Evolutionary conservation across 2,797 vertebrate genomes (phyloP).

Genomic region (Cuniculus paca): DNA sequence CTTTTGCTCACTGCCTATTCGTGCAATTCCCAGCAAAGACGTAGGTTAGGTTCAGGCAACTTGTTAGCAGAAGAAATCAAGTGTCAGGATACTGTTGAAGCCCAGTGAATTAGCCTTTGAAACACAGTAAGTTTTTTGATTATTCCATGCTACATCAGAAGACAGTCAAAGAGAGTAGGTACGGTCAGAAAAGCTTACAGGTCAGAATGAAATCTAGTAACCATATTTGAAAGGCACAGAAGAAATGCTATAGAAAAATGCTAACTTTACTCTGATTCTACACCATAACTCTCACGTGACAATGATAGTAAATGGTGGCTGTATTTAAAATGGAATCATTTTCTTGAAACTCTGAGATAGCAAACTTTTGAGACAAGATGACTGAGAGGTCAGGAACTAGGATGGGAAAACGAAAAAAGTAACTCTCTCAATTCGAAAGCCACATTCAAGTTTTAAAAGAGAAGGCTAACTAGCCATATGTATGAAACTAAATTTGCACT

Average conservation of each 20-base stretch:
- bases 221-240: background rate
- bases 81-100: background rate
- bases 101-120: background rate
- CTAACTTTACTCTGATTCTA: background rate
- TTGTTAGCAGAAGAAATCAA: slow-evolving; percentile 37
- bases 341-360: background rate
- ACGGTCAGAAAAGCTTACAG: background rate
- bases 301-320: background rate
- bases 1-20: background rate
- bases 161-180: background rate
- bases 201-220: background rate
- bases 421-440: slow-evolving; percentile 58
- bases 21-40: background rate
- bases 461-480: background rate
- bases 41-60: background rate
- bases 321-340: background rate
- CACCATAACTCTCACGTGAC: background rate
- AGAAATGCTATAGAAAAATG: background rate
- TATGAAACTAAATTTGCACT: slow-evolving; percentile 70
- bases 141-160: background rate
- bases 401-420: background rate
- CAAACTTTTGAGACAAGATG: background rate
- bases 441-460: slow-evolving; percentile 53
- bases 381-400: background rate
- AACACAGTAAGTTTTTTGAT: background rate